Percentiles rank a stretch among this genome's conserved stretches.
phyloP scores from a whole-genome alignment of 2,797 vertebrate species.

The Rhinella marina region DNA sequence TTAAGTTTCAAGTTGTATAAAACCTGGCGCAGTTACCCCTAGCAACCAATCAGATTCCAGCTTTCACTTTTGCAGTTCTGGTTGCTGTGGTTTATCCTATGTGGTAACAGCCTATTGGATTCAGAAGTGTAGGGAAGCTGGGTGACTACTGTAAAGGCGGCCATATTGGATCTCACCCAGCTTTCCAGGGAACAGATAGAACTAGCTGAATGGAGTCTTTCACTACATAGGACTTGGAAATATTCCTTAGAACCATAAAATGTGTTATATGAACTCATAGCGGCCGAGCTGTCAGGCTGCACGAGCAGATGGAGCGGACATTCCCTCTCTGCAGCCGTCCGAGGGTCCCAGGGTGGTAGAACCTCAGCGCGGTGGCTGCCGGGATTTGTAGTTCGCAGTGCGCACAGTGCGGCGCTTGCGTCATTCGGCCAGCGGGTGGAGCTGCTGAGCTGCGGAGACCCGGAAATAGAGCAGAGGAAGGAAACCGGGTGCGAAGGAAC shows the following conservation, averaged over 20 bases:
- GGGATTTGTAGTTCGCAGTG: slow-evolving; percentile 32
- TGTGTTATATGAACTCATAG: neutral
- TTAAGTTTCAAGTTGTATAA: no score
- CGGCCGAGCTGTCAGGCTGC: no score
- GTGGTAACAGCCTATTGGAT: no score
- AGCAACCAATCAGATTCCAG: no score
- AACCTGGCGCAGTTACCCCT: no score
- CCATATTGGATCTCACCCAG: neutral
- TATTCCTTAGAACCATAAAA: neutral
- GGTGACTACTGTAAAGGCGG: neutral
- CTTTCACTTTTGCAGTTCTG: no score
- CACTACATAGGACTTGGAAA: neutral
- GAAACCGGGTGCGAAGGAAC: slow-evolving; percentile 51
- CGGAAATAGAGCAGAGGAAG: slow-evolving; percentile 59
- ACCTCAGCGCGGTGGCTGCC: neutral
- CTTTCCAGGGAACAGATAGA: neutral
- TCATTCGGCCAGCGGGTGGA: slow-evolving; percentile 41
- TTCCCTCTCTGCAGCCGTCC: no score
- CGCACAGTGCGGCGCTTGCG: slow-evolving; percentile 33
- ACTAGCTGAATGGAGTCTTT: neutral
- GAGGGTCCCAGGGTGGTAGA: neutral
- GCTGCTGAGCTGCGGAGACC: slow-evolving; percentile 56
- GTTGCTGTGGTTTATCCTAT: no score
- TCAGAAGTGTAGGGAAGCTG: no score
- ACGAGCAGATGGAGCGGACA: no score